These are phyloP conservation scores for Xestoiulus laeticollis DNA, from an alignment of 2,888 invertebrate species.

Conservation along the genomic window DNA sequence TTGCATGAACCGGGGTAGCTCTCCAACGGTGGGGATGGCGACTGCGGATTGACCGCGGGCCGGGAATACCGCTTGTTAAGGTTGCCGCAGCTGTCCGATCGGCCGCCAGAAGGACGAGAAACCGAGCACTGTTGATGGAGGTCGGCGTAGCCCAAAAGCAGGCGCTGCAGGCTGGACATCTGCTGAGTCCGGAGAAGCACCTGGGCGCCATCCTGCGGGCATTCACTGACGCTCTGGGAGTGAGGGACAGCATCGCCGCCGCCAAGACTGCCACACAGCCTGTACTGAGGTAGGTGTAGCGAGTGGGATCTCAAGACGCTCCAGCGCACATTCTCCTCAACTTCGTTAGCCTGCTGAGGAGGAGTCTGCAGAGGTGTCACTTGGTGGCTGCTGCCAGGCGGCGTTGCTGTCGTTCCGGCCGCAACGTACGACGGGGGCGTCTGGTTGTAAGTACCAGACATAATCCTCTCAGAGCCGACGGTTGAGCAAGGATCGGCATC, in stretches of 20 bases:
- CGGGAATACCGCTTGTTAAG: background rate
- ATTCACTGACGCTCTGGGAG: conserved; percentile 18
- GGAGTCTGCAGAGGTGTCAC: background rate
- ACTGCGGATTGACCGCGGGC: background rate
- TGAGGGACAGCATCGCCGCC: conserved; percentile 12
- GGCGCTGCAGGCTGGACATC: background rate
- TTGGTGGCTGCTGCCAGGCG: background rate
- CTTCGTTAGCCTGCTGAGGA: background rate
- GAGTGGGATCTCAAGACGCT: conserved; percentile 47
- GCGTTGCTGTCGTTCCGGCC: background rate
- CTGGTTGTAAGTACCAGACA: background rate
- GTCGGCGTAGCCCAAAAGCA: conserved; percentile 7
- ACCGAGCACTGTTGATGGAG: background rate
- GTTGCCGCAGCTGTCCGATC: background rate
- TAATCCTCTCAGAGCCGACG: background rate
- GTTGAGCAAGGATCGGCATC: conserved; percentile 45
- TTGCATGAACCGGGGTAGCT: background rate
- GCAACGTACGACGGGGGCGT: background rate
- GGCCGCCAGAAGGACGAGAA: background rate
- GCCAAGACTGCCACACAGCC: background rate
- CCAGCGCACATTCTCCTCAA: background rate
- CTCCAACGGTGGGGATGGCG: background rate
- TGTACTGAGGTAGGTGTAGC: conserved; percentile 36
- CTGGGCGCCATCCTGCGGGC: background rate
- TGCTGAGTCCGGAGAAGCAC: conserved; percentile 39